Evolutionary conservation across 2,888 invertebrate species (phyloP).

Genomic region (Diplazon laetatorius): DNA sequence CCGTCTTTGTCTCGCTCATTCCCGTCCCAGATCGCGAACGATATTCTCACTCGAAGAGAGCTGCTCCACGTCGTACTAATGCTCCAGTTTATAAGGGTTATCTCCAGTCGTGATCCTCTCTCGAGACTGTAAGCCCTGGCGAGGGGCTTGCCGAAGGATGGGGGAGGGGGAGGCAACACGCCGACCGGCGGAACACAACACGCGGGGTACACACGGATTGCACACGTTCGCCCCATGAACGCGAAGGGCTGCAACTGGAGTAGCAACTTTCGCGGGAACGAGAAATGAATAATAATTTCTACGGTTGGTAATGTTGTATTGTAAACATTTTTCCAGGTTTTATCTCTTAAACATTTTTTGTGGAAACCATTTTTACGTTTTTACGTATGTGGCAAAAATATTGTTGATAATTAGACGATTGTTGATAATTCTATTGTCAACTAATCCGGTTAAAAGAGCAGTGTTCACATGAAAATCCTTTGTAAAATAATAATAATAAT

Average conservation of each 20-base stretch:
- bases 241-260: slow-evolving; percentile 29
- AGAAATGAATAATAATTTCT: slow-evolving; percentile 45
- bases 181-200: slow-evolving; percentile 36
- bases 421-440: too few relatives aligned
- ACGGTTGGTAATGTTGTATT: not conserved
- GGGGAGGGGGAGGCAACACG: slow-evolving; percentile 46
- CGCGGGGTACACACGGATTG: slow-evolving; percentile 30
- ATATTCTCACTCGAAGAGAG: slow-evolving; percentile 61
- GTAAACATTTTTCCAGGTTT: not conserved
- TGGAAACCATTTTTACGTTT: not conserved
- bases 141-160: too few relatives aligned
- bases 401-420: too few relatives aligned
- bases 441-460: too few relatives aligned
- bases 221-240: slow-evolving; percentile 47
- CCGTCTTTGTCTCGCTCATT: slow-evolving; percentile 45
- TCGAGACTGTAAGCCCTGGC: slow-evolving; percentile 41
- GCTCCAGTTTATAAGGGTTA: slow-evolving; percentile 81
- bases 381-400: not conserved
- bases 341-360: not conserved
- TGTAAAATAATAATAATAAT: too few relatives aligned
- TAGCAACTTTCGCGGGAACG: slow-evolving; percentile 26
- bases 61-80: slow-evolving; percentile 79
- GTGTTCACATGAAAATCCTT: too few relatives aligned
- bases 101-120: slow-evolving; percentile 73
- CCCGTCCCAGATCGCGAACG: slow-evolving; percentile 62